Evolutionary conservation across 2,797 vertebrate genomes (phyloP).

Genomic region (Phrynocephalus vlangalii): DNA sequence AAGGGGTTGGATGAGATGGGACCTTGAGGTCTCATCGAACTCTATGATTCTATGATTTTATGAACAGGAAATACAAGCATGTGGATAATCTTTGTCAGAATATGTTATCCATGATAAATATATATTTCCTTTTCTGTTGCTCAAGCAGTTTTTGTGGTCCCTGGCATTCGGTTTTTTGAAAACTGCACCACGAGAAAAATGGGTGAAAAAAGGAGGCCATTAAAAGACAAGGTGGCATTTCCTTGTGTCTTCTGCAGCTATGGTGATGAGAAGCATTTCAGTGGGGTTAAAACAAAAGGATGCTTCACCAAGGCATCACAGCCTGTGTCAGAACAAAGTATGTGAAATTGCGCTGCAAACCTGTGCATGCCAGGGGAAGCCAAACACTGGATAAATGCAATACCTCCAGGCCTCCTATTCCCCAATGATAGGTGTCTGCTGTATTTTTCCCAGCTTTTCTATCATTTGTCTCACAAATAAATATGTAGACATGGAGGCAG

Average conservation of each 20-base stretch:
- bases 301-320: background rate
- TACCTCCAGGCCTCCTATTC: background rate
- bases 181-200: background rate
- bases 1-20: no score
- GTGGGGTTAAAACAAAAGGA: background rate
- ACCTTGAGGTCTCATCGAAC: no score
- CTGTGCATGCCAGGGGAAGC: background rate
- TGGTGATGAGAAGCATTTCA: no score
- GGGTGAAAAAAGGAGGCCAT: background rate
- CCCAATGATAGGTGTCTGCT: background rate
- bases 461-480: constrained; percentile 73
- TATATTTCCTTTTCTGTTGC: background rate
- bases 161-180: background rate
- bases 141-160: background rate
- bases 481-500: constrained; percentile 67
- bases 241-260: background rate
- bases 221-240: background rate
- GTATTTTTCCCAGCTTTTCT: constrained; percentile 57
- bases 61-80: no score
- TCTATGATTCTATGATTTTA: no score
- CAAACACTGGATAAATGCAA: background rate
- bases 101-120: background rate
- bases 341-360: background rate
- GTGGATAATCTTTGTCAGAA: background rate
- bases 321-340: background rate